phyloP scores from a whole-genome alignment of 2,797 vertebrate species.

The Cynopterus sphinx region DNA sequence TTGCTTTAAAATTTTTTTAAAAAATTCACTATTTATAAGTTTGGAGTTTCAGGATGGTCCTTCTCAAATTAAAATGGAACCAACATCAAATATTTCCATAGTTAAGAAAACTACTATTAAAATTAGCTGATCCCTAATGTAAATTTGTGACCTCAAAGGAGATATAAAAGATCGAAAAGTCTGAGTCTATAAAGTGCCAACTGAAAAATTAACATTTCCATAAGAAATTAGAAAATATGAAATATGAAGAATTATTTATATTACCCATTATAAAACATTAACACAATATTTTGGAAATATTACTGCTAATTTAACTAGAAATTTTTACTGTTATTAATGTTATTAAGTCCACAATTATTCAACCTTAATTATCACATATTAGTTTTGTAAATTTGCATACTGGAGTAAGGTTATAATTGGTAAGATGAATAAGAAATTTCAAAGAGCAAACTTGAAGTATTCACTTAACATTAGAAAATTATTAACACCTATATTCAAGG shows the following conservation, averaged over 20 bases:
- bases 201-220: constrained; percentile 18
- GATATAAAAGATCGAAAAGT: neutral
- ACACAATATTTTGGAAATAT: constrained; percentile 27
- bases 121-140: neutral
- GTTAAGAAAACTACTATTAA: constrained; percentile 2
- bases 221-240: neutral
- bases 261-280: neutral
- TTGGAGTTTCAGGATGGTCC: neutral
- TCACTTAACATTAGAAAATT: constrained; percentile 14
- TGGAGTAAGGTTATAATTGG: neutral
- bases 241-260: neutral
- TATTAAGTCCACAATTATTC: neutral
- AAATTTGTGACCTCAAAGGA: neutral
- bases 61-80: constrained; percentile 40
- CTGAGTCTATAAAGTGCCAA: neutral
- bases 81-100: neutral
- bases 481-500: neutral
- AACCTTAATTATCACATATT: neutral
- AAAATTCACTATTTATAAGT: constrained; percentile 23
- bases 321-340: constrained; percentile 16
- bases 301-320: constrained; percentile 38
- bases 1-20: neutral
- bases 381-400: neutral
- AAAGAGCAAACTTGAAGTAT: constrained; percentile 7
- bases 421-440: constrained; percentile 32